Evolutionary conservation across 2,113 vertebrate genomes (phyloP).

Genomic region (Sciurus niger): DNA sequence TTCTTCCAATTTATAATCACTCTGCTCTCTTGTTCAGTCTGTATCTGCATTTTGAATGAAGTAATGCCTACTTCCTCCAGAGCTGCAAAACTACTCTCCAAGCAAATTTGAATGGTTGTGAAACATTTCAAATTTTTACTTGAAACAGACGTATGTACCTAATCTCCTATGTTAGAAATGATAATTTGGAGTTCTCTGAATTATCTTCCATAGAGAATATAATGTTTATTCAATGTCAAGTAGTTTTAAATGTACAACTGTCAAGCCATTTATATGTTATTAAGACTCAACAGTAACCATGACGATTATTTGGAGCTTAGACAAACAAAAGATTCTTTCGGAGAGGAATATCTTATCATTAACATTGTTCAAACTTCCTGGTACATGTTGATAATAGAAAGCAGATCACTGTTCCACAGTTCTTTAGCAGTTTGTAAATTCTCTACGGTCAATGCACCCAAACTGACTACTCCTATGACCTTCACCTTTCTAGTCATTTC

Average conservation of each 20-base stretch:
- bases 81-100: neutral
- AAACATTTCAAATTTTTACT: conserved; percentile 21
- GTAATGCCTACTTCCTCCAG: neutral
- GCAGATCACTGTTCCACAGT: neutral
- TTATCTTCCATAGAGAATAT: neutral
- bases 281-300: neutral
- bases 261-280: conserved; percentile 20
- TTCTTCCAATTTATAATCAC: conserved; percentile 16
- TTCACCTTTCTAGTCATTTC: neutral
- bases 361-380: conserved; percentile 18
- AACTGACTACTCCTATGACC: neutral
- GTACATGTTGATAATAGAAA: neutral
- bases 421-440: neutral
- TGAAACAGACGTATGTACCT: neutral
- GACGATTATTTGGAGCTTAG: neutral
- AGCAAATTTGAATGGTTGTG: neutral
- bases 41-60: neutral
- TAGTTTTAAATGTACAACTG: neutral
- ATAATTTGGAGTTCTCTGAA: conserved; percentile 34
- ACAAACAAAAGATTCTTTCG: neutral
- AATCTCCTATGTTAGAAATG: neutral
- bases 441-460: neutral
- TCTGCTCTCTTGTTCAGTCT: neutral
- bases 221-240: conserved; percentile 35
- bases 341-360: neutral